Conservation (phyloP, 2,797 vertebrate species). For the Bradypus variegatus region DNA sequence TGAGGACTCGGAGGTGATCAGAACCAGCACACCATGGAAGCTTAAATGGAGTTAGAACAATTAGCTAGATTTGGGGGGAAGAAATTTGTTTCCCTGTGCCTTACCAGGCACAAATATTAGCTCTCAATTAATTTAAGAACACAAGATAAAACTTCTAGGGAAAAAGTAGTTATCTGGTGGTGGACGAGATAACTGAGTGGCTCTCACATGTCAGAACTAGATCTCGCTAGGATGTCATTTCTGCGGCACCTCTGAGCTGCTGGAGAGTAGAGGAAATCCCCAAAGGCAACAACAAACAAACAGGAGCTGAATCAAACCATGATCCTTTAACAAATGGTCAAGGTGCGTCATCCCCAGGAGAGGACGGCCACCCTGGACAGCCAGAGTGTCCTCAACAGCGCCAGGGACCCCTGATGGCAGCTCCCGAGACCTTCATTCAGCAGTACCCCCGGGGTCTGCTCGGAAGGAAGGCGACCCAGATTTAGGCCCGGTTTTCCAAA, state of each 20-base stretch:
- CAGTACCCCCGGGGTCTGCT: neutral
- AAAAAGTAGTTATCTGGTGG: neutral
- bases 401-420: too few relatives aligned
- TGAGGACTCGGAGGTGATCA: too few relatives aligned
- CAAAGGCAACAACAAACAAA: neutral
- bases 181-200: neutral
- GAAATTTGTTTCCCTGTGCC: neutral
- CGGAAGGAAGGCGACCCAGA: neutral
- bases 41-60: too few relatives aligned
- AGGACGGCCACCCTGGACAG: too few relatives aligned
- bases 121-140: neutral
- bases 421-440: neutral
- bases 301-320: neutral
- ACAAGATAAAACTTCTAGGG: neutral
- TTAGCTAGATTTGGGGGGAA: too few relatives aligned
- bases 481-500: neutral
- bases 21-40: too few relatives aligned
- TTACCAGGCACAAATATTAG: neutral
- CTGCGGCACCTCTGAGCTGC: neutral
- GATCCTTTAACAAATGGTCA: too few relatives aligned
- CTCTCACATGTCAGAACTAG: neutral
- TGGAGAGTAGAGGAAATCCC: too few relatives aligned
- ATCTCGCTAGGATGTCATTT: too few relatives aligned
- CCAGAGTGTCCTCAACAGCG: too few relatives aligned
- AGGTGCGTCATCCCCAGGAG: rapidly evolving